These are phyloP conservation scores for Sebastes itinus DNA, from an alignment of 2,797 vertebrate species.

Conservation along the genomic window DNA sequence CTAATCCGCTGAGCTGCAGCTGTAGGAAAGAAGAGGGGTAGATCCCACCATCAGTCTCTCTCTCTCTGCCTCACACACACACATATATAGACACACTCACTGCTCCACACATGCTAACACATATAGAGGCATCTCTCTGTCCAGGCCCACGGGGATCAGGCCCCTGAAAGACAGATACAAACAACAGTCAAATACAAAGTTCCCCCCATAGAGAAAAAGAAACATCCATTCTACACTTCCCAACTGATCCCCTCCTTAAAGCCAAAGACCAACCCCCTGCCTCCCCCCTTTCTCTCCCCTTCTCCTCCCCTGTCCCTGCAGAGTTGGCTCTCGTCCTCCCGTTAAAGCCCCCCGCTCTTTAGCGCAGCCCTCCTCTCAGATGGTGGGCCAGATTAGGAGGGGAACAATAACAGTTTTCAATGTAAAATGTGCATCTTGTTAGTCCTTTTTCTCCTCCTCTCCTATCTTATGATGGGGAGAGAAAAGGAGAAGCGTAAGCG, in stretches of 20 bases:
- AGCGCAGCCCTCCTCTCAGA: slow-evolving; percentile 89
- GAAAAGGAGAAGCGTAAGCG: slow-evolving; percentile 81
- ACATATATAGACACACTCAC: slow-evolving; percentile 44
- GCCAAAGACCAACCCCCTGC: slow-evolving; percentile 87
- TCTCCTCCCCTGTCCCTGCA: slow-evolving; percentile 51
- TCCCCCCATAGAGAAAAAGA: slow-evolving; percentile 89
- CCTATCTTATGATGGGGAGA: slow-evolving; percentile 81
- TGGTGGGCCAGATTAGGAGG: slow-evolving; percentile 98
- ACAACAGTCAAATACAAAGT: slow-evolving; percentile 96
- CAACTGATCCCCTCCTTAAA: slow-evolving; percentile 89
- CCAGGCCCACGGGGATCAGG: slow-evolving; percentile 89
- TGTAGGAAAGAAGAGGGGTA: slow-evolving; percentile 89
- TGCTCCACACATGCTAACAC: slow-evolving; percentile 62
- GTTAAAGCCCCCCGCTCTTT: slow-evolving; percentile 87
- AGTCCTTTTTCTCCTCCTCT: slow-evolving; percentile 85
- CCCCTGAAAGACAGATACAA: slow-evolving; percentile 97
- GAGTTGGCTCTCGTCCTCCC: slow-evolving; percentile 88
- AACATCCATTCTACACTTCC: slow-evolving; percentile 99
- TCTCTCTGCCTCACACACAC: slow-evolving; percentile 36
- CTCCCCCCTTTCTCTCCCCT: slow-evolving; percentile 61
- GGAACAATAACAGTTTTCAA: slow-evolving; percentile 98
- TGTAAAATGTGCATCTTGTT: slow-evolving; percentile 96
- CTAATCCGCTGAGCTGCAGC: slow-evolving; percentile 99
- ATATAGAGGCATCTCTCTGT: slow-evolving; percentile 88
- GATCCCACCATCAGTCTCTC: slow-evolving; percentile 75